These are phyloP conservation scores for Leptothorax acervorum DNA, from an alignment of 2,888 invertebrate genomes.

Conservation along the genomic window DNA sequence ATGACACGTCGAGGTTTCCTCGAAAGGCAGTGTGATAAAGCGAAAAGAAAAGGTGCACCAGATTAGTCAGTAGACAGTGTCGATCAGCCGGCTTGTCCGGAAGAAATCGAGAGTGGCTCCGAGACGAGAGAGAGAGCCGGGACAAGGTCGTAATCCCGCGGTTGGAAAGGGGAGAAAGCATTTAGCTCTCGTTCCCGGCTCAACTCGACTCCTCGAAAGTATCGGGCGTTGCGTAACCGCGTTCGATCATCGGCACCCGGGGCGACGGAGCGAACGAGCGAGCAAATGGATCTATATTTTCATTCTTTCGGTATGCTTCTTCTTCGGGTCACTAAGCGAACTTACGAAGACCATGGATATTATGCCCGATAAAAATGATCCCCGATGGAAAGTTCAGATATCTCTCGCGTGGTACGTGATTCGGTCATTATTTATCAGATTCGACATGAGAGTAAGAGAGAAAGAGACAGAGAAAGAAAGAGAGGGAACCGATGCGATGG, in stretches of 20 bases:
- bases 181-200: conserved; percentile 71
- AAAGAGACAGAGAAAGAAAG: background rate
- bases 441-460: conserved; percentile 32
- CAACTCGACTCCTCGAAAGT: conserved; percentile 68
- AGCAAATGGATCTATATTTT: conserved; percentile 57
- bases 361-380: conserved; percentile 26
- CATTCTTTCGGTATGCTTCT: conserved; percentile 43
- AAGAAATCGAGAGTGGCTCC: conserved; percentile 81
- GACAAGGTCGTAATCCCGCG: conserved; percentile 79
- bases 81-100: conserved; percentile 66
- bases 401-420: conserved; percentile 57
- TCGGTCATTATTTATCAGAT: conserved; percentile 63
- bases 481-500: conserved; percentile 63
- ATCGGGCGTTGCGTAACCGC: conserved; percentile 65
- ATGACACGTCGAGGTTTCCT: background rate
- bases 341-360: conserved; percentile 64
- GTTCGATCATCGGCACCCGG: conserved; percentile 52
- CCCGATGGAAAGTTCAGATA: conserved; percentile 66
- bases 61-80: conserved; percentile 61
- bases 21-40: background rate
- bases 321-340: conserved; percentile 49
- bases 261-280: conserved; percentile 57
- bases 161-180: conserved; percentile 80
- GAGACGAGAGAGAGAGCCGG: conserved; percentile 68
- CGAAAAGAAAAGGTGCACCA: conserved; percentile 46